Base-by-base conservation (phyloP, 2,888 invertebrate genomes). In the Callyntrura sp. region DNA sequence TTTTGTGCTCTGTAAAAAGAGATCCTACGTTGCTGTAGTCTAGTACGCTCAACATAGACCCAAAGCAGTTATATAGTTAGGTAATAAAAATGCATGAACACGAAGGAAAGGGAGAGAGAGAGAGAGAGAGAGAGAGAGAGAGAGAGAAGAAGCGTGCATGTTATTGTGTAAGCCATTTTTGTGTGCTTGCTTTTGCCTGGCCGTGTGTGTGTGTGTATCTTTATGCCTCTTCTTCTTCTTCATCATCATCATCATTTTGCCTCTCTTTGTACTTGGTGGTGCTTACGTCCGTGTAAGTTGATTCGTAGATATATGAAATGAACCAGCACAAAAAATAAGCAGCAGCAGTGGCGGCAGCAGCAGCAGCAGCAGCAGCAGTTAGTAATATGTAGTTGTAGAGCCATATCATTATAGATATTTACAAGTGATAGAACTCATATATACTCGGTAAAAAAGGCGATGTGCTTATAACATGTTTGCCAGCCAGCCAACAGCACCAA, bases 1-100 rank as follows among this genome's bases (percentile, higher is more conserved):
- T 79, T 43, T 60, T 43, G 11, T 62, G 60, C 60, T 81, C 17
- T 68, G 35, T 68, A 28, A n/a, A 68, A 35, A 68, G 68, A 68
- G 68, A 45, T 43, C 9, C n/a, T n/a, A n/a, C n/a, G n/a, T n/a
- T n/a, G n/a, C n/a, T n/a, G n/a, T n/a, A n/a, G n/a, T n/a, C n/a
- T n/a, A n/a, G n/a, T n/a, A n/a, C n/a, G n/a, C n/a, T n/a, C n/a
- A n/a, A n/a, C n/a, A n/a, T n/a, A n/a, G n/a, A n/a, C n/a, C n/a
- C n/a, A n/a, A n/a, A n/a, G 57, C 2, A 57, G 79, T 81, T 43
- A 70, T 70, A 45, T 70, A 25, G 55, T 55, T 65, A 68, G 81
- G 88, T 88, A 82, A 88, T 88, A 73, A 88, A 84, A 84, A 88
- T 88, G 82, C 82, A 88, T 73, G 88, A 81, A 88, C 86, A 86